Percentiles rank a stretch among this genome's conserved stretches.
Evolutionary conservation across 2,113 vertebrate genomes (phyloP).

Genomic region (Physeter macrocephalus): DNA sequence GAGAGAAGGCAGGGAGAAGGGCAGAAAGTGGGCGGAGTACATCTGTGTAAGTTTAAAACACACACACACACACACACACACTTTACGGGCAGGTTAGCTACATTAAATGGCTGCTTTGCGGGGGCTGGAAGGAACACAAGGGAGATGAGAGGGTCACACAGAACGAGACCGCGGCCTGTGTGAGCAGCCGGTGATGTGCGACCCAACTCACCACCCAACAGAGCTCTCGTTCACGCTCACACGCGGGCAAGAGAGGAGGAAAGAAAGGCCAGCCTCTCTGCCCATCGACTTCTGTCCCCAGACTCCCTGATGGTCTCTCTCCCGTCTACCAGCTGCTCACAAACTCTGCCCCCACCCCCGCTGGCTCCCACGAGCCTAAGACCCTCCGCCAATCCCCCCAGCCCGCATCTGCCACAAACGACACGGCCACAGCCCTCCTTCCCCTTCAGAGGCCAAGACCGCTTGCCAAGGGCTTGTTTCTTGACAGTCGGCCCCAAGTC

Average conservation of each 20-base stretch:
- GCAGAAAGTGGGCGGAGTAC: too few relatives aligned
- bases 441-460: background rate
- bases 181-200: background rate
- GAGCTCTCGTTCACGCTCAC: background rate
- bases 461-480: background rate
- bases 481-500: background rate
- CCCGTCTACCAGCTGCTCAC: slow-evolving; percentile 5
- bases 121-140: background rate
- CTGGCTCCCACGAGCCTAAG: background rate
- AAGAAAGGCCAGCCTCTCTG: background rate
- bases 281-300: background rate
- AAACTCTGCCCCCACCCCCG: background rate
- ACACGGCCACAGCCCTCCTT: background rate
- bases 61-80: background rate
- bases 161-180: background rate
- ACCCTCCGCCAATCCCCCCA: background rate
- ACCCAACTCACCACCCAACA: background rate
- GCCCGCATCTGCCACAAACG: background rate
- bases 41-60: background rate
- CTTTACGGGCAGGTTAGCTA: background rate
- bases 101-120: rapidly evolving
- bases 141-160: background rate
- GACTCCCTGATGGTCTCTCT: background rate
- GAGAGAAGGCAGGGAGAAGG: too few relatives aligned
- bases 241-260: background rate